phyloP scores from a whole-genome alignment of 2,888 invertebrate genomes.

The Hirtodrosophila histrioides region DNA sequence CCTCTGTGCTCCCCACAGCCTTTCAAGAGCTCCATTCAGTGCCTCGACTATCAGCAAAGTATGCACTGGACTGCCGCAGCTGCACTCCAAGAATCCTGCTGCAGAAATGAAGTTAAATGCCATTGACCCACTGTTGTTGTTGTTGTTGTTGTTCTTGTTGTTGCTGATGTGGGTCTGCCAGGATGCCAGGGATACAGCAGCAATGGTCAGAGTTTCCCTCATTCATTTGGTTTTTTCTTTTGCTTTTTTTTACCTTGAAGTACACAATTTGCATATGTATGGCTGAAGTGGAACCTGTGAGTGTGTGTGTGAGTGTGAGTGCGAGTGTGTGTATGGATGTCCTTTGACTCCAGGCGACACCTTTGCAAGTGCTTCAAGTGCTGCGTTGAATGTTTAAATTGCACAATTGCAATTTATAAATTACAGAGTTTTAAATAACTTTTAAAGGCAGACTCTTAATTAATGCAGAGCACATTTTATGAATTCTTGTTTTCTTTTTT shows the following conservation, averaged over 20 bases:
- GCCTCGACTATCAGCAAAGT: conserved; percentile 23
- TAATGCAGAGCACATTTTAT: conserved; percentile 26
- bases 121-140: conserved; percentile 44
- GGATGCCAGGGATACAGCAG: conserved; percentile 19
- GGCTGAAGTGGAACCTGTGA: conserved; percentile 4
- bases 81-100: conserved; percentile 21
- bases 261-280: conserved; percentile 44
- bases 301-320: conserved; percentile 1
- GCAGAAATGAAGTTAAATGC: conserved; percentile 49
- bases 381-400: conserved; percentile 16
- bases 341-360: conserved; percentile 31
- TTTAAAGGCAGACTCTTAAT: conserved; percentile 29
- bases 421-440: conserved; percentile 3
- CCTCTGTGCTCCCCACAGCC: not conserved
- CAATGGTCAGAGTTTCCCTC: conserved; percentile 17
- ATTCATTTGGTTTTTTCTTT: not conserved
- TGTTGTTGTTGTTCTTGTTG: conserved; percentile 4
- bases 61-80: conserved; percentile 13
- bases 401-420: conserved; percentile 19
- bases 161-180: conserved; percentile 1
- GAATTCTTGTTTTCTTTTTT: conserved; percentile 3
- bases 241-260: not conserved
- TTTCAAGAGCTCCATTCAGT: conserved; percentile 28
- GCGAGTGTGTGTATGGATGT: conserved; percentile 12
- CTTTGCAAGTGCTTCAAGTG: conserved; percentile 17